A percentile compares a stretch with the other conserved stretches of the same genome.
phyloP scores from a whole-genome alignment of 2,888 invertebrate genomes.

The Mystacides longicornis region DNA sequence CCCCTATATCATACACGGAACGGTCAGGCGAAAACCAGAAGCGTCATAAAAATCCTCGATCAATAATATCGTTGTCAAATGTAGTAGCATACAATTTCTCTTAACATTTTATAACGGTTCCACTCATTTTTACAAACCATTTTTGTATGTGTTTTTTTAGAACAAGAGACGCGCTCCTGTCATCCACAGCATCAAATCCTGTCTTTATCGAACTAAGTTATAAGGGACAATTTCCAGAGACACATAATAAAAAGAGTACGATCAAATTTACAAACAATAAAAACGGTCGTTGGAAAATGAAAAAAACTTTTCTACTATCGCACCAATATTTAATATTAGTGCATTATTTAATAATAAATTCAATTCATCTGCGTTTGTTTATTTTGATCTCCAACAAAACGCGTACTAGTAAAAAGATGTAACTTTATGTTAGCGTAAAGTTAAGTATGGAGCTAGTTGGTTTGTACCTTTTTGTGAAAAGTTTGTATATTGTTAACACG shows the following conservation, averaged over 20 bases:
- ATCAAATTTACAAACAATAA: not conserved
- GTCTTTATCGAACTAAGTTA: not conserved
- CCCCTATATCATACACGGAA: not conserved
- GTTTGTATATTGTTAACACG: not conserved
- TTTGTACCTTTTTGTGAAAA: not conserved
- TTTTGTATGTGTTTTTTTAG: not conserved
- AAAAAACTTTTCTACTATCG: not conserved
- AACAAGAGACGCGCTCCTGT: not conserved
- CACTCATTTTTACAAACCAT: not conserved
- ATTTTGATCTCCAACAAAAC: not conserved
- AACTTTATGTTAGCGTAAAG: not conserved
- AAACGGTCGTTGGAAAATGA: too few species aligned
- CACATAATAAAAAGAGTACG: not conserved
- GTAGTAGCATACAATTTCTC: not conserved
- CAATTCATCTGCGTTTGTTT: not conserved
- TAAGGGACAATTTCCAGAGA: not conserved
- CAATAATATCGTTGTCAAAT: not conserved
- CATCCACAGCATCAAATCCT: not conserved
- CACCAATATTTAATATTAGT: not conserved
- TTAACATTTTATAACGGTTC: not conserved
- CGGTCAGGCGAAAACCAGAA: not conserved
- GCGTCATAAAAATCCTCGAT: not conserved
- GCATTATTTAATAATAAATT: not conserved
- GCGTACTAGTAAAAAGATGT: not conserved
- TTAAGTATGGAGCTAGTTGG: not conserved